Conservation (phyloP, 2,888 invertebrate genomes). For the Lamellibrachia columna region DNA sequence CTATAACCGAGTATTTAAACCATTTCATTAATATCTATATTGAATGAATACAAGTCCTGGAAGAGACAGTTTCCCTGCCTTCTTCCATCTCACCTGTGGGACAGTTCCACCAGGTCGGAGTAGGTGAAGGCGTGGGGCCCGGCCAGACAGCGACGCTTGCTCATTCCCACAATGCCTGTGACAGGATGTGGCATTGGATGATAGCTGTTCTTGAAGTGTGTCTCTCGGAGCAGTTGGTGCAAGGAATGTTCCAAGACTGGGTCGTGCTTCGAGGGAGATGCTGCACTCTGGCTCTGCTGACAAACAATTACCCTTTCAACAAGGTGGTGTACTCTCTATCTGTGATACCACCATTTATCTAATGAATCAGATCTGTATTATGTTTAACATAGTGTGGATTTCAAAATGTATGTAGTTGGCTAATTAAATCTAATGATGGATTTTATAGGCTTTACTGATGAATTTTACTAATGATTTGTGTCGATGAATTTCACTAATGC, state of each 20-base stretch:
- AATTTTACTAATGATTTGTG: background rate
- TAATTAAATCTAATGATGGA: background rate
- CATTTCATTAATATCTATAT: background rate
- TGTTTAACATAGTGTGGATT: background rate
- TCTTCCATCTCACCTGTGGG: conserved; percentile 71
- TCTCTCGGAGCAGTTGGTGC: conserved; percentile 90
- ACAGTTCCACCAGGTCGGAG: conserved; percentile 87
- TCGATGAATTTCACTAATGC: background rate
- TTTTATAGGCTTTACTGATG: background rate
- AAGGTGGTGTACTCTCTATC: background rate
- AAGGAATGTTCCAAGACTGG: conserved; percentile 96
- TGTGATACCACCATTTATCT: background rate
- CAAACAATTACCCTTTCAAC: background rate
- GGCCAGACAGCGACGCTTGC: conserved; percentile 87
- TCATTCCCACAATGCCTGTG: conserved; percentile 92
- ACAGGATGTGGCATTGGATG: conserved; percentile 95
- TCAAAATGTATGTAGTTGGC: background rate
- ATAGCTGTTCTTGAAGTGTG: conserved; percentile 91
- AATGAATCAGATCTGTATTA: background rate
- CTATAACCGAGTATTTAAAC: background rate
- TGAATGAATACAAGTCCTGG: background rate
- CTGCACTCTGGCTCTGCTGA: background rate
- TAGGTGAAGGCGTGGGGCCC: conserved; percentile 91
- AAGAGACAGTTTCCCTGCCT: background rate
- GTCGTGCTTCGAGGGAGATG: conserved; percentile 73